phyloP scores from a whole-genome alignment of 2,113 vertebrate species.

The Antidorcas marsupialis region DNA sequence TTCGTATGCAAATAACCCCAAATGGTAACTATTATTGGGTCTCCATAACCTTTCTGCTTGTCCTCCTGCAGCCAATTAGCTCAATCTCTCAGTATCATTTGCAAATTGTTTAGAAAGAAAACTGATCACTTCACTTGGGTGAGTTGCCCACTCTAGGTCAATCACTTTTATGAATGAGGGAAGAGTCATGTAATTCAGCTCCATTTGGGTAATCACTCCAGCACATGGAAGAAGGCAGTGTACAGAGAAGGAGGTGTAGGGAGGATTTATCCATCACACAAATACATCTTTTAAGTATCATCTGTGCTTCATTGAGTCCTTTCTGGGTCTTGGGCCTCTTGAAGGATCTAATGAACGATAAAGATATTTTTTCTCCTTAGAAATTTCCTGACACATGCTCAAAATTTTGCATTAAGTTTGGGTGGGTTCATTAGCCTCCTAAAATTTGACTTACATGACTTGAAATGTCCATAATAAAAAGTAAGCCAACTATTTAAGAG shows the following conservation, averaged over 20 bases:
- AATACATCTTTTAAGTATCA: not conserved
- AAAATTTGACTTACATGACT: not conserved
- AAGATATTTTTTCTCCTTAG: not conserved
- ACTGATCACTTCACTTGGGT: not conserved
- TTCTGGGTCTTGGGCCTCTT: not conserved
- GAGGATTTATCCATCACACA: not conserved
- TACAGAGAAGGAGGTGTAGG: not conserved
- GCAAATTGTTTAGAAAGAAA: not conserved
- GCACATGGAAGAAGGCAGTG: not conserved
- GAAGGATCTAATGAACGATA: not conserved
- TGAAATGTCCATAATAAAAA: not conserved
- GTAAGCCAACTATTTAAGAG: not conserved
- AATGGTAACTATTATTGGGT: not conserved
- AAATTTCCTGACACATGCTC: not conserved
- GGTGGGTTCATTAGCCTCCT: not conserved
- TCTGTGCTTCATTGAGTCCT: not conserved
- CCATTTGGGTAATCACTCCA: not conserved
- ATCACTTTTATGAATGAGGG: not conserved
- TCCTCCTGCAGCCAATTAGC: not conserved
- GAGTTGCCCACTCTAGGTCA: not conserved
- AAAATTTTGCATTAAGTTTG: not conserved
- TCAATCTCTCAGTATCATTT: not conserved
- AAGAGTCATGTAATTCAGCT: not conserved
- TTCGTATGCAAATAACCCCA: not conserved
- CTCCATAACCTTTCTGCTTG: not conserved